Base-by-base conservation (phyloP, 2,797 vertebrate species). In the Coccyzus lansbergi region DNA sequence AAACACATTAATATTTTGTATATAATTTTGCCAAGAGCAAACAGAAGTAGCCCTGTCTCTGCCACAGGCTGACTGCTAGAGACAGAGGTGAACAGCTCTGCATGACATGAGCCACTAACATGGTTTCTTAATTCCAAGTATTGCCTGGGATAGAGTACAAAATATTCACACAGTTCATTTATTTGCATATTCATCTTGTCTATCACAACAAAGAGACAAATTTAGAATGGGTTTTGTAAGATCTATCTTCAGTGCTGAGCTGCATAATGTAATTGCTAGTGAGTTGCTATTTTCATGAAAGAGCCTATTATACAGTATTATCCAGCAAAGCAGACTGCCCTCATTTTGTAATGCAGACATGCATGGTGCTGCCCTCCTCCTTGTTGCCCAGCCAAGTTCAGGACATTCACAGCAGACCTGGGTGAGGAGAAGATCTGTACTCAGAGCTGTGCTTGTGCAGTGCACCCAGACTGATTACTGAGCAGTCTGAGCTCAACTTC, bases 201-300 rank as follows among this genome's bases (percentile, higher is more conserved):
- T 92, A 82, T 88, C 87, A 92, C 83, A 92, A 91, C 85, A 90
- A 82, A 67, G 76, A 90, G 70, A 85, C 51, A 91, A 90, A 95
- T 88, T 88, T 76, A 86, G 79, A 94, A 75, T 15, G 15, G 6
- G 48, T 93, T 90, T 88, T 78, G 52, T 62, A 69, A 70, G 82
- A 75, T 70, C 69, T 60, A 49, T 64, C 79, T 83, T 77, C 60
- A 80, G 42, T 29, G 69, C 53, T 65, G 93, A 81, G 86, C 68
- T 88, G 85, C 72, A 42, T 78, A 83, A 70, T 33, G 26, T 69
- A 85, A 90, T 79, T 81, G 76, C 76, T 70, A 78, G 72, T 51
- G 58, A 88, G 60, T 56, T 74, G 72, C 48, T 88, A 59, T 56
- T 84, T 83, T 67, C 74, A 88, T 72, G 72, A 69, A 86, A 77